These are phyloP conservation scores for Uloborus plumipes DNA, from an alignment of 2,888 invertebrate genomes.

Conservation along the genomic window DNA sequence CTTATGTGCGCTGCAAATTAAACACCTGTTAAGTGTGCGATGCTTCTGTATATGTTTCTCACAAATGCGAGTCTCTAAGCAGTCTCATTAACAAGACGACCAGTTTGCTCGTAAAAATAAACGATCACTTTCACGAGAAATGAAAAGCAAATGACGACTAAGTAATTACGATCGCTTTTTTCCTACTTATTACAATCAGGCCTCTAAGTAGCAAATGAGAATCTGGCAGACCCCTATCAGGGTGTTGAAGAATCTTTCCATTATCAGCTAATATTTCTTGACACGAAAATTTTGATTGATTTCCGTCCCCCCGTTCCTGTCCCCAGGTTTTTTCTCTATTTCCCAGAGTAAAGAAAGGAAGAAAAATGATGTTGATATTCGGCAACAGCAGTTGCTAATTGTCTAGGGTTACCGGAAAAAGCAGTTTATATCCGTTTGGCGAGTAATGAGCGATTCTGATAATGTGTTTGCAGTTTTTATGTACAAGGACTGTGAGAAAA, in stretches of 20 bases:
- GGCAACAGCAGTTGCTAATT: constrained; percentile 4
- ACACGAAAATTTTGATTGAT: constrained; percentile 43
- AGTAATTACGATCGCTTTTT: constrained; percentile 17
- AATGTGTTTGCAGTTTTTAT: too few species aligned
- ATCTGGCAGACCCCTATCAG: constrained; percentile 20
- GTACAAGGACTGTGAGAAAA: too few species aligned
- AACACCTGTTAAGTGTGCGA: too few species aligned
- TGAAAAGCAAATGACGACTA: constrained; percentile 13
- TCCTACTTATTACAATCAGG: constrained; percentile 10
- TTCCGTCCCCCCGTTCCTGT: constrained; percentile 1
- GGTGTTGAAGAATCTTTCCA: constrained; percentile 17
- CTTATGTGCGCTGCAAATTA: too few species aligned
- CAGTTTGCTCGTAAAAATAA: background rate
- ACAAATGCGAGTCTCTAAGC: too few species aligned
- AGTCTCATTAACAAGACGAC: too few species aligned
- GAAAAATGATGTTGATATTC: constrained; percentile 2
- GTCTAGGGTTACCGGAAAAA: background rate
- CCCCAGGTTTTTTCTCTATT: too few species aligned
- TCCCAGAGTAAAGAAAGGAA: background rate
- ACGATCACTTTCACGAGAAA: constrained; percentile 9
- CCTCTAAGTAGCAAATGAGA: constrained; percentile 19
- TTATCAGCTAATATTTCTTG: constrained; percentile 37
- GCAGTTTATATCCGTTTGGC: too few species aligned
- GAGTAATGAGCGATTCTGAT: too few species aligned
- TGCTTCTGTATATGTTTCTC: too few species aligned